Base-by-base conservation (phyloP, 2,797 vertebrate genomes). In the Odontamblyopus rebecca region DNA sequence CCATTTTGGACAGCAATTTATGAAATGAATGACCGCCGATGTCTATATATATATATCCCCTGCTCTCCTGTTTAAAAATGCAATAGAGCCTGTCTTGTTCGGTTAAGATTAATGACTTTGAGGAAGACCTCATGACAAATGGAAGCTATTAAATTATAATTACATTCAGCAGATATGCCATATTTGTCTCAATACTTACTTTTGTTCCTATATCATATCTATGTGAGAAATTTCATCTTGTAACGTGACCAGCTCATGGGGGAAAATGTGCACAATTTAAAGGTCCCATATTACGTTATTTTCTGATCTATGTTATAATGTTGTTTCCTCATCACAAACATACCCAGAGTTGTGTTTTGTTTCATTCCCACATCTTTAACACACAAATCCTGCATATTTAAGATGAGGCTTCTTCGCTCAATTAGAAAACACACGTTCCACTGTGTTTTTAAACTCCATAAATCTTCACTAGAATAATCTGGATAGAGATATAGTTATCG, bases 121-220 rank as follows among this genome's bases (percentile, higher is more conserved):
- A 91, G 86, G 80, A 86, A 81, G 86, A 90, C 82, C 68, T 81
- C 81, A 85, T 90, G 88, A 91, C 87, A 84, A 84, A 93, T 91
- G 87, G 90, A 88, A 63, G 77, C 86, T 90, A 91, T 92, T 91
- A 92, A 89, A 88, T 65, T 32, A 70, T 89, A 92, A 91, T 92
- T 90, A 88, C 78, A 85, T 88, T 86, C 82, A 74, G 80, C 87
- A 86, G 70, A 74, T 89, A 89, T 83, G 87, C 85, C 85, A 84
- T 83, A 92, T 93, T 90, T 89, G 81, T 88, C 89, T 88, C 87
- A 57, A 85, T 86, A 79, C 27, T 6, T 74, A 74, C 61, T 71
- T 78, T 80, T 86, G 84, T 62, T 12, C 18, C 59, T 54, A 54
- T 12, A 9, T 26, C 30, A 30, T 29, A 30, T 60, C 57, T 30